A percentile compares a stretch with the other conserved stretches of the same genome.
Conservation (phyloP, 2,113 vertebrate genomes). For the Vidua chalybeata region DNA sequence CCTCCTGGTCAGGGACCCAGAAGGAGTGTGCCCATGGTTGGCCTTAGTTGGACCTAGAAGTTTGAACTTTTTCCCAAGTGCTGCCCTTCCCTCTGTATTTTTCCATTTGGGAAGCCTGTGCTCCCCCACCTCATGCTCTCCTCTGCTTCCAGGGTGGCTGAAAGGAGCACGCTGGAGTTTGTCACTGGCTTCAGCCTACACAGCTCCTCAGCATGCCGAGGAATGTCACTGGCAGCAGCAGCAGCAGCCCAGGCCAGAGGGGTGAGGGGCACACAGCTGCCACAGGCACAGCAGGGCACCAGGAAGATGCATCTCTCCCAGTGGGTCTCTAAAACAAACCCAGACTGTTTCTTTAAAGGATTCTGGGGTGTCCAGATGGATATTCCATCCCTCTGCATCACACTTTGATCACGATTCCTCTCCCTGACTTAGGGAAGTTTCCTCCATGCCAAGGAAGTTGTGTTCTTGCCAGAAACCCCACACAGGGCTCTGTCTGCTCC, state of each 20-base stretch:
- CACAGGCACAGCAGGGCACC: background rate
- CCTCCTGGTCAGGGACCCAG: background rate
- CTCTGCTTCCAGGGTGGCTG: constrained; percentile 30
- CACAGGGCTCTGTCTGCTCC: background rate
- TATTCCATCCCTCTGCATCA: background rate
- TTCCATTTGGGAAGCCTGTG: background rate
- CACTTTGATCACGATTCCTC: accelerated
- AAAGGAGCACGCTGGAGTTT: constrained; percentile 25
- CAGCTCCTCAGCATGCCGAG: constrained; percentile 13
- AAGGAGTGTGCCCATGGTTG: background rate
- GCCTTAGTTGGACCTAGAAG: background rate
- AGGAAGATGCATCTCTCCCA: background rate
- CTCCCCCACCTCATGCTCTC: background rate
- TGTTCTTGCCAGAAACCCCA: background rate
- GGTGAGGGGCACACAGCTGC: background rate
- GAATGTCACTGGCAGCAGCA: background rate
- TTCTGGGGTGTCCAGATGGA: background rate
- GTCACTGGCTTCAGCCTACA: constrained; percentile 25
- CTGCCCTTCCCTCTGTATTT: background rate
- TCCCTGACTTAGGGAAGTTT: background rate
- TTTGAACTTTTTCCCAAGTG: background rate
- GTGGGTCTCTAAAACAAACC: background rate
- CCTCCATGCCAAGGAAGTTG: background rate
- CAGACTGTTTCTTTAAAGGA: background rate
- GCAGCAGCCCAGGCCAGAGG: background rate